Base-by-base conservation (phyloP, 2,797 vertebrate genomes). In the Anisognathus igniventris region DNA sequence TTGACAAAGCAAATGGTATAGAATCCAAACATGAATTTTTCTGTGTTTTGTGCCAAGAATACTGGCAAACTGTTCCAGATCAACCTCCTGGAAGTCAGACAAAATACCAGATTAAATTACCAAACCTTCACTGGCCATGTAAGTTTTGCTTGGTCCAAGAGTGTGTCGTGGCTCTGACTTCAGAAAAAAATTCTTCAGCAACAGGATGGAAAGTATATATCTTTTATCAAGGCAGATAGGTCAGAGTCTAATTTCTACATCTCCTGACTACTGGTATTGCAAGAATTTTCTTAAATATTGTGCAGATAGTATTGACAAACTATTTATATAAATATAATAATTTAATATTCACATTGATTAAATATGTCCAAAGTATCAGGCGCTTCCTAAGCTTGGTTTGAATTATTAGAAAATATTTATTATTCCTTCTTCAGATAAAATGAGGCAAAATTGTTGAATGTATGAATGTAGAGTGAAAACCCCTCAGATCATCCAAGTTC, bases 321-420 rank as follows among this genome's bases (percentile, higher is more conserved):
- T 61, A 5, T 20, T 12, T 56, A 13, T 21, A 42, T 33, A 88
- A 75, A 92, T 90, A 68, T 20, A 94, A 90, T 87, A 3, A 84
- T 53, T 91, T 81, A 75, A 77, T 72, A 94, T 23, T 92, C 70
- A 44, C 64, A 57, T 92, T 93, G 73, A 96, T 93, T 88, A 93
- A 89, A 90, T 77, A 47, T 92, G 28, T 70, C 51, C 40, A 67
- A 78, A 68, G 27, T 50, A 92, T 93, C 31, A 86, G 22, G 17
- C 47, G 88, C 64, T 78, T 79, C 30, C n/a, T 68, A 67, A 83
- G 30, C 19, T 88, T 82, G 37, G 54, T 65, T n/a, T 87, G n/a
- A 93, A 91, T 87, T 7, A 68, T 39, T 45, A 85, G 28, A 84
- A 92, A 91, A 76, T 86, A 66, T 39, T 72, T 88, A 7, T 74